phyloP scores from a whole-genome alignment of 2,113 vertebrate genomes.

The Chunga burmeisteri region DNA sequence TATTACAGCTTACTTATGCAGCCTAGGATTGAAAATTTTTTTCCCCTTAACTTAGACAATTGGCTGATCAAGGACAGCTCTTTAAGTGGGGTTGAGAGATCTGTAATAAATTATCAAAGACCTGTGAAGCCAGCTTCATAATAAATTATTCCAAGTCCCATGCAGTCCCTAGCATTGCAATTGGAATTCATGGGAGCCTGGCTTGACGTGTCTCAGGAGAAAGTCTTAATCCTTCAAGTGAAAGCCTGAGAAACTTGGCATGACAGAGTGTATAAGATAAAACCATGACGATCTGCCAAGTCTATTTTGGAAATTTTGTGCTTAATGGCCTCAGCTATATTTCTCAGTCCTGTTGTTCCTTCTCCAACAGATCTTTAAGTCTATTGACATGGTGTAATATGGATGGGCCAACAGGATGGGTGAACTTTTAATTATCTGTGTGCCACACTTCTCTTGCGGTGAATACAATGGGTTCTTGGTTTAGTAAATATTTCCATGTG shows the following conservation, averaged over 20 bases:
- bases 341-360: not conserved
- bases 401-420: not conserved
- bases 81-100: conserved; percentile 5
- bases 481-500: not conserved
- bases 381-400: not conserved
- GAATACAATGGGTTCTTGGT: not conserved
- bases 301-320: conserved; percentile 5
- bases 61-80: conserved; percentile 43
- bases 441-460: not conserved
- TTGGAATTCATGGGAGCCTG: conserved; percentile 35
- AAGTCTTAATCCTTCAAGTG: conserved; percentile 55
- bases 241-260: conserved; percentile 40
- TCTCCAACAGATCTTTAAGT: not conserved
- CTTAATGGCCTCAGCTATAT: conserved; percentile 21
- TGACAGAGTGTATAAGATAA: conserved; percentile 32
- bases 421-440: not conserved
- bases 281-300: conserved; percentile 15
- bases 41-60: not conserved
- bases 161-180: not conserved
- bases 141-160: conserved; percentile 32
- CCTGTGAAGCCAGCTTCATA: conserved; percentile 5
- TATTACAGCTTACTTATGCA: conserved; percentile 20
- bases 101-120: conserved; percentile 25
- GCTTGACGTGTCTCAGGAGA: conserved; percentile 14
- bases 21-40: not conserved